Evolutionary conservation across 2,113 vertebrate species (phyloP).

Genomic region (Apistogramma diplotaenia): DNA sequence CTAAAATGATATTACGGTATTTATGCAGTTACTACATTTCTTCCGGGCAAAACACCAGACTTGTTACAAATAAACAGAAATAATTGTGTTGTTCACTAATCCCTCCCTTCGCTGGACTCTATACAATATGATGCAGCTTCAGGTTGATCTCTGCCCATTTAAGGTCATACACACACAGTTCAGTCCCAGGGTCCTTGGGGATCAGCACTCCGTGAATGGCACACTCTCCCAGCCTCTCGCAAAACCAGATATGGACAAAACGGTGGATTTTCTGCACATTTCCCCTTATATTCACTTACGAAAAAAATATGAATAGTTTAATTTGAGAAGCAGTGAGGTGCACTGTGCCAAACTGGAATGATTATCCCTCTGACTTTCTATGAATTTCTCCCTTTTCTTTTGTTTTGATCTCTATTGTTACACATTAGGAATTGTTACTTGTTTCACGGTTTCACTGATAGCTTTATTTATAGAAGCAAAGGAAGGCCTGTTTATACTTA

Average conservation of each 20-base stretch:
- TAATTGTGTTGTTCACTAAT: neutral
- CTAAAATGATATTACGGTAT: neutral
- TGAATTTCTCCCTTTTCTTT: neutral
- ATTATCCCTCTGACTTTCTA: neutral
- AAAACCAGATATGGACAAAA: conserved; percentile 36
- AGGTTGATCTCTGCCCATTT: conserved; percentile 66
- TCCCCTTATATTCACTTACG: neutral
- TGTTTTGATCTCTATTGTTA: neutral
- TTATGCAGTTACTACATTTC: neutral
- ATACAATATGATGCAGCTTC: conserved; percentile 15
- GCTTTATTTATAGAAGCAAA: neutral
- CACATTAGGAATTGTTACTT: neutral
- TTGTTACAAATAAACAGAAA: neutral
- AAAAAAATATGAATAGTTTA: neutral
- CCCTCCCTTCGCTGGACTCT: neutral
- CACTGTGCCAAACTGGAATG: neutral
- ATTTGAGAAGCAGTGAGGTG: neutral
- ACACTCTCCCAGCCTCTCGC: conserved; percentile 11
- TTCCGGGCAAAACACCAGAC: neutral
- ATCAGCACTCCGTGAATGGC: conserved; percentile 26
- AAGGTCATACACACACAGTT: conserved; percentile 62
- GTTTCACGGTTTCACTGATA: neutral
- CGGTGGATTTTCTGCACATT: neutral
- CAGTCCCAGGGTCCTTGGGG: conserved; percentile 36
- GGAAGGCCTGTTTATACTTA: neutral